Conservation (phyloP, 2,797 vertebrate genomes). For the Acridotheres tristis region DNA sequence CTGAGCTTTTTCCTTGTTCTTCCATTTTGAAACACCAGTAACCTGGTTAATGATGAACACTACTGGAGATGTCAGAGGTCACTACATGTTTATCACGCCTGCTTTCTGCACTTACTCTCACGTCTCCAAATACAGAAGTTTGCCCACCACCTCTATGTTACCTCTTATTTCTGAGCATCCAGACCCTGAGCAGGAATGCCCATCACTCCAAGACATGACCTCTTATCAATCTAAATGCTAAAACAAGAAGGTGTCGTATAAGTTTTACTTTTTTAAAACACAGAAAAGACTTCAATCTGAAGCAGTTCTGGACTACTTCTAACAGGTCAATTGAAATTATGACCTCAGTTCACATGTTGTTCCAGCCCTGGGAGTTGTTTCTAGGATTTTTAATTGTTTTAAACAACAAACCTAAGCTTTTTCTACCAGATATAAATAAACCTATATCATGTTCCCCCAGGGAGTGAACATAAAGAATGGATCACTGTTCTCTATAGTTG, state of each 20-base stretch:
- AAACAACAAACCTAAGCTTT: background rate
- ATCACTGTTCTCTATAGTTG: background rate
- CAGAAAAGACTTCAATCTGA: background rate
- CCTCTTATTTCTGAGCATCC: background rate
- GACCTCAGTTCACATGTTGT: fast-evolving
- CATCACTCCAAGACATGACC: background rate
- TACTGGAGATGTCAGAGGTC: background rate
- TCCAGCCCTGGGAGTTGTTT: background rate
- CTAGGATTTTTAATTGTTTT: background rate
- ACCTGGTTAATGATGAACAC: background rate
- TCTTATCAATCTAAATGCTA: background rate
- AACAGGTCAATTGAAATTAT: background rate
- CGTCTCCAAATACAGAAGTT: fast-evolving
- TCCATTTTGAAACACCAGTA: background rate
- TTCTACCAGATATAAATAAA: background rate
- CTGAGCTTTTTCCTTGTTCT: background rate
- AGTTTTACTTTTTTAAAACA: background rate
- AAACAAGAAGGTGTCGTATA: background rate
- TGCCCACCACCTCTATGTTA: background rate
- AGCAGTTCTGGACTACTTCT: background rate
- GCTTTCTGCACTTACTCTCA: background rate
- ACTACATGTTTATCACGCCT: fast-evolving
- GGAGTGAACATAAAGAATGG: background rate
- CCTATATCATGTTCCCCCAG: background rate
- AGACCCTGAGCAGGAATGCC: background rate